These are phyloP conservation scores for Lateolabrax maculatus DNA, from an alignment of 2,797 vertebrate genomes.

Conservation along the genomic window DNA sequence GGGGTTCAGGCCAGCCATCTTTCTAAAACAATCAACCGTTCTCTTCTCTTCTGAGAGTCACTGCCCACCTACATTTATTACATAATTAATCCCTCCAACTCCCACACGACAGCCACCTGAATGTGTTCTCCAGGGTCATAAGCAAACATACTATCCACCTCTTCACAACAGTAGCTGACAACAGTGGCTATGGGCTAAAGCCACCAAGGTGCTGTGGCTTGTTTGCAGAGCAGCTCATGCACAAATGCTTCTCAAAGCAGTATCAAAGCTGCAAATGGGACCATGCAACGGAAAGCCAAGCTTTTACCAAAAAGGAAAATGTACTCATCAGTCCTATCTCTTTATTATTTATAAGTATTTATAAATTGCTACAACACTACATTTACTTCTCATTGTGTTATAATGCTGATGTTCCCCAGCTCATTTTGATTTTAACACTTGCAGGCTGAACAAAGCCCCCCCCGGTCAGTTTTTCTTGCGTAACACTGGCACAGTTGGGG, in stretches of 20 bases:
- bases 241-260: conserved; percentile 24
- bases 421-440: conserved; percentile 5
- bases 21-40: conserved; percentile 62
- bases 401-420: conserved; percentile 1
- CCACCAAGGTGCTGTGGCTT: conserved; percentile 9
- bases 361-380: neutral
- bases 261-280: conserved; percentile 7
- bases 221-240: conserved; percentile 43
- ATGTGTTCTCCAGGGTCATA: conserved; percentile 51
- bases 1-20: conserved; percentile 33
- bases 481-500: conserved; percentile 67
- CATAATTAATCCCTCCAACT: conserved; percentile 69
- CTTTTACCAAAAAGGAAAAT: conserved; percentile 11
- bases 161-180: conserved; percentile 57
- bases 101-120: conserved; percentile 54
- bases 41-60: conserved; percentile 29
- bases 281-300: neutral
- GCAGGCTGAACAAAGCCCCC: conserved; percentile 24
- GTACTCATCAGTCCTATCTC: neutral
- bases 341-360: no score
- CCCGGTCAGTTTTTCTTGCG: conserved; percentile 43
- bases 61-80: conserved; percentile 64
- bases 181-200: conserved; percentile 48
- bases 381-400: conserved; percentile 1
- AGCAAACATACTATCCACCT: conserved; percentile 54